These are phyloP conservation scores for Lates calcarifer DNA, from an alignment of 2,113 vertebrate species.

Conservation along the genomic window DNA sequence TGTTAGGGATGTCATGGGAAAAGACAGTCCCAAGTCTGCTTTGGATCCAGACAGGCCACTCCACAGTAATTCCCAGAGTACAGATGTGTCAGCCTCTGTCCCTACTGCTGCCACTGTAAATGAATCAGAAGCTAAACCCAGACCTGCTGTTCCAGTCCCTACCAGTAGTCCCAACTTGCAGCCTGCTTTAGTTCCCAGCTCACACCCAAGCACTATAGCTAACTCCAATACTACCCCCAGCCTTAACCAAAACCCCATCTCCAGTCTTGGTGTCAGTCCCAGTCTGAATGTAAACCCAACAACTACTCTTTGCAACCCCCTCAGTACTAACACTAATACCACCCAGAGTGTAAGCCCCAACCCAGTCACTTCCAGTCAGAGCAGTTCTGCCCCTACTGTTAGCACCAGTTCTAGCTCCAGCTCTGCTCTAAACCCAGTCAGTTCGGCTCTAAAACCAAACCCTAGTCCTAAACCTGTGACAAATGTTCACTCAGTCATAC, in stretches of 20 bases:
- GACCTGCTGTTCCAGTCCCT: slow-evolving; percentile 58
- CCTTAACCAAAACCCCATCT: slow-evolving; percentile 58
- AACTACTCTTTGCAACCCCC: slow-evolving; percentile 34
- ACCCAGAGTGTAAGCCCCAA: slow-evolving; percentile 59
- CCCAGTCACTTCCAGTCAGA: slow-evolving; percentile 62
- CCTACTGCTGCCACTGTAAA: slow-evolving; percentile 46
- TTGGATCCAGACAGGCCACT: slow-evolving; percentile 68
- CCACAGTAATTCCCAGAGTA: slow-evolving; percentile 65
- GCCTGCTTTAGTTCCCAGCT: slow-evolving; percentile 52
- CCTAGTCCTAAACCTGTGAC: slow-evolving; percentile 83
- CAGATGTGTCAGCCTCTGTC: slow-evolving; percentile 54
- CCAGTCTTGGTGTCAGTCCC: slow-evolving; percentile 44
- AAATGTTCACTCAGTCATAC: slow-evolving; percentile 87
- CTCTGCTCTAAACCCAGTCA: slow-evolving; percentile 47
- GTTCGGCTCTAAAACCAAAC: slow-evolving; percentile 62
- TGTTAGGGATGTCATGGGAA: slow-evolving; percentile 67
- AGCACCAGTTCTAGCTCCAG: slow-evolving; percentile 63
- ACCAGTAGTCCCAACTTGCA: slow-evolving; percentile 64
- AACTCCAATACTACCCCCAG: slow-evolving; percentile 58
- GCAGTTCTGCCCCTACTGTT: slow-evolving; percentile 59
- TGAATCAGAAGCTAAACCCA: slow-evolving; percentile 75
- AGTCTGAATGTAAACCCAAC: slow-evolving; percentile 56
- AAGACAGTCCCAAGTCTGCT: slow-evolving; percentile 68
- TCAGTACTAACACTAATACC: slow-evolving; percentile 67
- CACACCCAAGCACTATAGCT: slow-evolving; percentile 42